Percentiles rank a stretch among this genome's conserved stretches.
These are phyloP conservation scores for Drosophila trapezifrons DNA, from an alignment of 1,140 invertebrate species.

Conservation along the genomic window DNA sequence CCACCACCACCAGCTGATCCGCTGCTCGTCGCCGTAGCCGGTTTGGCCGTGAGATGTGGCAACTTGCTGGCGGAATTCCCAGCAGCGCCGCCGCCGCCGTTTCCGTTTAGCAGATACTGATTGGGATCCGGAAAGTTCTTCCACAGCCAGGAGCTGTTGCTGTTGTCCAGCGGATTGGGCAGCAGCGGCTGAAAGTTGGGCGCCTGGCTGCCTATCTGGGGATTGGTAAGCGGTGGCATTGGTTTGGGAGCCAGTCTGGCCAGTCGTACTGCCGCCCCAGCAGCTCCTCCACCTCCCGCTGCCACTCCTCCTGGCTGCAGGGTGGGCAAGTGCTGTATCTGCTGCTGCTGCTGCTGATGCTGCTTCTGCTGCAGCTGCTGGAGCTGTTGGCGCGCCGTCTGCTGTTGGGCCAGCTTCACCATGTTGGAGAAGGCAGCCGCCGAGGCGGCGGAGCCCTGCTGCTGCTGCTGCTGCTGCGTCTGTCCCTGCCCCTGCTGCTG, in stretches of 20 bases:
- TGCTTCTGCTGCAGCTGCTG: conserved; percentile 47
- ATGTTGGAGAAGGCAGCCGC: conserved; percentile 29
- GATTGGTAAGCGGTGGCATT: conserved; percentile 59
- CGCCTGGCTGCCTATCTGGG: conserved; percentile 39
- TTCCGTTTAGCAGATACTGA: conserved; percentile 72
- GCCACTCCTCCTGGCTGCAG: conserved; percentile 42
- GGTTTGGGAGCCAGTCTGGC: conserved; percentile 55
- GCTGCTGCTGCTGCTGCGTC: conserved; percentile 23
- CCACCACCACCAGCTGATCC: too few species aligned
- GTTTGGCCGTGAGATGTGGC: conserved; percentile 69
- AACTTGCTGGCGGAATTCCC: conserved; percentile 45
- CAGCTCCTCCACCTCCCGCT: not conserved
- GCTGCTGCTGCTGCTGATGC: conserved; percentile 33
- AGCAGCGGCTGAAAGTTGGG: conserved; percentile 22
- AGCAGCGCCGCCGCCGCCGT: conserved; percentile 4
- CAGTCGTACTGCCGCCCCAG: conserved; percentile 26
- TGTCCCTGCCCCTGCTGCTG: conserved; percentile 45
- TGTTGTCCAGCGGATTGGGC: conserved; percentile 49
- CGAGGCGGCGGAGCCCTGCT: conserved; percentile 19
- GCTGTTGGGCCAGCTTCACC: conserved; percentile 41
- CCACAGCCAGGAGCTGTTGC: conserved; percentile 75
- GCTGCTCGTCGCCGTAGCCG: conserved; percentile 54
- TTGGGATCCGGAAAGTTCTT: conserved; percentile 78
- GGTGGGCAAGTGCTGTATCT: conserved; percentile 47
- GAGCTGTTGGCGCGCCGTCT: conserved; percentile 46